Conservation (phyloP, 2,888 invertebrate genomes). For the Ophion costatus region DNA sequence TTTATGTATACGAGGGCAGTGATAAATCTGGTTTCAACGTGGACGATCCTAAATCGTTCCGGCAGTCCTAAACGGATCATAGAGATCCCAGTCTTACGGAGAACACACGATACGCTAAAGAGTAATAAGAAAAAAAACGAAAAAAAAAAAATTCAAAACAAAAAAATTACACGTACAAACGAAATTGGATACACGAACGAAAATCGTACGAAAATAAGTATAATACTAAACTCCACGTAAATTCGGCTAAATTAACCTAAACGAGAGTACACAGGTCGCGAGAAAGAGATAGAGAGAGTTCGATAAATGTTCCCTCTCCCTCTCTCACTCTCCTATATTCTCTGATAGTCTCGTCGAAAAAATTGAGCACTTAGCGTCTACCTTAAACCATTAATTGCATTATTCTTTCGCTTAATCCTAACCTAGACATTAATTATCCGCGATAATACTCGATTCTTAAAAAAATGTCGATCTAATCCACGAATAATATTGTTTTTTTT, state of each 20-base stretch:
- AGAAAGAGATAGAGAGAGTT: neutral
- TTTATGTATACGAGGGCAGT: constrained; percentile 75
- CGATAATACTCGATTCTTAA: constrained; percentile 53
- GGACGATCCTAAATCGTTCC: constrained; percentile 71
- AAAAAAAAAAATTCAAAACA: constrained; percentile 2
- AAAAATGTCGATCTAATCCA: neutral
- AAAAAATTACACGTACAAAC: neutral
- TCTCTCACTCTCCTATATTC: neutral
- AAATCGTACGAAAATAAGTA: neutral
- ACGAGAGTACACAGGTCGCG: neutral
- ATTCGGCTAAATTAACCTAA: neutral
- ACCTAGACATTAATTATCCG: constrained; percentile 4
- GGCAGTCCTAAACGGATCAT: constrained; percentile 71
- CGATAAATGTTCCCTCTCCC: neutral
- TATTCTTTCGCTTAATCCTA: constrained; percentile 38
- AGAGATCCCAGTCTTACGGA: constrained; percentile 77
- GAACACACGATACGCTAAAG: constrained; percentile 13
- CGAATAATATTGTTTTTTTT: constrained; percentile 5
- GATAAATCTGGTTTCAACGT: constrained; percentile 75
- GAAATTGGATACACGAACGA: neutral
- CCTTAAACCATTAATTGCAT: constrained; percentile 61
- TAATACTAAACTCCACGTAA: constrained; percentile 8
- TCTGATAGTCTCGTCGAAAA: neutral
- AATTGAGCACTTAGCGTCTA: constrained; percentile 36
- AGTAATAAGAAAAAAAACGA: neutral